Base-by-base conservation (phyloP, 2,113 vertebrate species). In the Salvelinus fontinalis region DNA sequence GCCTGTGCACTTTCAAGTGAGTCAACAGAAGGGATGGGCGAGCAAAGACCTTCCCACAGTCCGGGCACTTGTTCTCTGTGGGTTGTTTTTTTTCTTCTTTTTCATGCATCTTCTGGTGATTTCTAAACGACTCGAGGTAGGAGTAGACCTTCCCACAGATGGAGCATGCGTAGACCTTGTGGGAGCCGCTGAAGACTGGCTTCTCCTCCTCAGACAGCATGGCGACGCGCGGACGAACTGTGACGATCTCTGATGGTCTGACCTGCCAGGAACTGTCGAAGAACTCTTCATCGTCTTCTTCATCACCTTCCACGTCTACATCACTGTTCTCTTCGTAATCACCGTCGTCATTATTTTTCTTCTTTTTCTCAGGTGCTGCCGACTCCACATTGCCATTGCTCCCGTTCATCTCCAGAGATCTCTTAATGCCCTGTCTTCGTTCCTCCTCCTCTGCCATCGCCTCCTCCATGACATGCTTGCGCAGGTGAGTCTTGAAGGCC, bases 61-160 rank as follows among this genome's bases (percentile, higher is more conserved):
- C 67, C 20, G 79, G 70, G 78, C 92, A 93, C 26, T 80, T 26
- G 3, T 89, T 84, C 8, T 59, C 65, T 0, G 0, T 8, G 34
- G 22, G 3, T 13, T n/a, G 3, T 0, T 0, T 64, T 18, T 0
- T 18, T 7, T 4, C 31, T 3, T 4, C 0, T 1, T 18, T 20
- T 8, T 76, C 48, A 0, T 93, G 88, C 27, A 70, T 14, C 62
- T 22, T 77, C 34, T 75, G 81, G 77, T 94, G 92, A 78, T 92
- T 93, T 34, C 11, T 44, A 71, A 85, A 93, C 2, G 92, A 88
- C 49, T 81, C 67, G 4, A 81, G 49, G 66, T 90, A 94, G 0
- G 34, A 74, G 14, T 93, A 93, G 14, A 74, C 49, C 71, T 93
- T 94, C 7, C 90, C 92, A 67, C 93, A 93, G 16, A 83, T 12